Conservation (phyloP, 2,888 invertebrate species). For the Nasonia oneida region DNA sequence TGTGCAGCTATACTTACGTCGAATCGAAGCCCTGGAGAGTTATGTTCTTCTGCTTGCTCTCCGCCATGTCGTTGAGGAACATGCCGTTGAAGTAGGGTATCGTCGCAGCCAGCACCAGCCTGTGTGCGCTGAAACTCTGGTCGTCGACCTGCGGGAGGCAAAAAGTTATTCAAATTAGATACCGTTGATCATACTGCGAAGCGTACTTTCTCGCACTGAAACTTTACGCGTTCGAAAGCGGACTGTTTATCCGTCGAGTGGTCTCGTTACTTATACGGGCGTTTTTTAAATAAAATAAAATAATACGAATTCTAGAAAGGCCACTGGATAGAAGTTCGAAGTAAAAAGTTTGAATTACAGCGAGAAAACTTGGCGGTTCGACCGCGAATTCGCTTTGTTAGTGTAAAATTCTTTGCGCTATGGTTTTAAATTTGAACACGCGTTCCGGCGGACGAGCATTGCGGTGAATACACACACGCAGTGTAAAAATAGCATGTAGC, state of each 20-base stretch:
- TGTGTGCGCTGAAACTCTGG: constrained; percentile 89
- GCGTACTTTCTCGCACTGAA: background rate
- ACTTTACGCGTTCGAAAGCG: background rate
- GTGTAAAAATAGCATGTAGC: background rate
- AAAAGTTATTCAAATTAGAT: background rate
- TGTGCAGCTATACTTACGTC: constrained; percentile 80
- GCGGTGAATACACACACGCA: background rate
- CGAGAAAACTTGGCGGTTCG: no score
- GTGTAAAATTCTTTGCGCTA: background rate
- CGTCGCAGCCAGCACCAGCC: constrained; percentile 90
- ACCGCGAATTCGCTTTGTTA: background rate
- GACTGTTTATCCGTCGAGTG: no score
- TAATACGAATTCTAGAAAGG: no score
- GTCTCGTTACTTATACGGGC: no score
- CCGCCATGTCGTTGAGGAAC: constrained; percentile 94
- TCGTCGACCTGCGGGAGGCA: constrained; percentile 84
- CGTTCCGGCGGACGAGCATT: background rate
- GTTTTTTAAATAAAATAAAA: no score
- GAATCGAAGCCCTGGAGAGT: constrained; percentile 91
- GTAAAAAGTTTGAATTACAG: no score
- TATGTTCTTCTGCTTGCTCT: constrained; percentile 90
- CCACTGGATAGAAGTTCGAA: no score
- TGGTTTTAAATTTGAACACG: background rate
- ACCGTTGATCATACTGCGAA: background rate
- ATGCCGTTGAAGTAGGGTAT: constrained; percentile 95